Percentiles rank a stretch among this genome's conserved stretches.
Evolutionary conservation across 2,113 vertebrate species (phyloP).

Genomic region (Nematolebias whitei): DNA sequence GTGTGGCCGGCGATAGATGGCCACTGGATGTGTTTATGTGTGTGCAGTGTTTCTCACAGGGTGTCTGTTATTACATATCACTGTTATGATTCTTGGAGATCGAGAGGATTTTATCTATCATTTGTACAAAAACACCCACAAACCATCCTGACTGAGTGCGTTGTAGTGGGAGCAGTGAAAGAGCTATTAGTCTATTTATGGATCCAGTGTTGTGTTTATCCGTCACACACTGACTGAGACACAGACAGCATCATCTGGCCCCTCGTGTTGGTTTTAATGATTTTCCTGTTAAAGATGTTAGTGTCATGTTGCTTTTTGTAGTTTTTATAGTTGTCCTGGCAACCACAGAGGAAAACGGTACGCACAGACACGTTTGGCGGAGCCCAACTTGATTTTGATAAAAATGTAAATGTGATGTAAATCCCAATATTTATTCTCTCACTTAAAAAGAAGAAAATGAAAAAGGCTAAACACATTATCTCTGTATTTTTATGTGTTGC

Average conservation of each 20-base stretch:
- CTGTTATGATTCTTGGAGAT: constrained; percentile 57
- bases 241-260: constrained; percentile 73
- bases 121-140: constrained; percentile 63
- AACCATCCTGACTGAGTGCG: constrained; percentile 55
- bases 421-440: constrained; percentile 79
- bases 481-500: constrained; percentile 74
- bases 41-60: constrained; percentile 26
- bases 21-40: constrained; percentile 29
- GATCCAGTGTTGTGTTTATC: constrained; percentile 69
- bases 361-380: constrained; percentile 40
- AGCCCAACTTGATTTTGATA: constrained; percentile 75
- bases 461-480: constrained; percentile 77
- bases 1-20: constrained; percentile 56
- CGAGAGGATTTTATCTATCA: constrained; percentile 69
- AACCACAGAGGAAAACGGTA: constrained; percentile 41
- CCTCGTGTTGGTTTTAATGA: constrained; percentile 74
- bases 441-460: constrained; percentile 77
- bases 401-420: constrained; percentile 81
- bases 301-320: constrained; percentile 68
- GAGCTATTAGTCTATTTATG: constrained; percentile 70
- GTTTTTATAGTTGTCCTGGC: constrained; percentile 59
- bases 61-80: constrained; percentile 52
- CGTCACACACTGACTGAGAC: constrained; percentile 66
- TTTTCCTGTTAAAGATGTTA: constrained; percentile 75
- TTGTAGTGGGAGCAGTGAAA: constrained; percentile 56